Evolutionary conservation across 1,140 invertebrate species (phyloP).

Genomic region (Caenorhabditis elegans): WBcel235 BX284604.4:10991001-10991500

Average conservation of each 20-base stretch:
- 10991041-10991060: neutral
- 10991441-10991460: too few species aligned
- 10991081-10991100: neutral
- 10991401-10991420: too few species aligned
- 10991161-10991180: slow-evolving; percentile 19
- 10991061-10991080: neutral
- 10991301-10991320: neutral
- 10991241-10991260: slow-evolving; percentile 38
- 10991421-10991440: too few species aligned
- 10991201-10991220: slow-evolving; percentile 36
- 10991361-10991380: too few species aligned
- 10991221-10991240: slow-evolving; percentile 38
- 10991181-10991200: slow-evolving; percentile 38
- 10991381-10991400: too few species aligned
- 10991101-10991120: neutral
- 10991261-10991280: slow-evolving; percentile 39
- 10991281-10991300: neutral
- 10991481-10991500: too few species aligned
- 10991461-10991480: too few species aligned
- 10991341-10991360: too few species aligned
- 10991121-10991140: slow-evolving; percentile 34
- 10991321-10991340: neutral
- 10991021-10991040: neutral
- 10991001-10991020: neutral
- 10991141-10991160: slow-evolving; percentile 22